These are phyloP conservation scores for Scaptomyza tumidula DNA, from an alignment of 2,888 invertebrate genomes.

Conservation along the genomic window DNA sequence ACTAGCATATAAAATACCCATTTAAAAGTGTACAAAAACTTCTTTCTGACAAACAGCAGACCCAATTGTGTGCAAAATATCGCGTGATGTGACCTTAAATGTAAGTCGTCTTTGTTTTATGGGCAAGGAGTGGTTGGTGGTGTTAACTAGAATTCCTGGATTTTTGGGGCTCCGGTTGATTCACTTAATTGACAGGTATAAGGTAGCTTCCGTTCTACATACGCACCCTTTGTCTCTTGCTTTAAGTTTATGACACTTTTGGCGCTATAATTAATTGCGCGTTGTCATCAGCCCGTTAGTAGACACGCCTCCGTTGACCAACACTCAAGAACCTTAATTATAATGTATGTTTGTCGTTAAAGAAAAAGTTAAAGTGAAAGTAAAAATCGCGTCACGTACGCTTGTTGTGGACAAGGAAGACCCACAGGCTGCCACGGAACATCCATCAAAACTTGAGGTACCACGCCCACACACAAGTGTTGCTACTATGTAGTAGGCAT, in stretches of 20 bases:
- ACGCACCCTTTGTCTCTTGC: not conserved
- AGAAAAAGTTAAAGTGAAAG: slow-evolving; percentile 46
- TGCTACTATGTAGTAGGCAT: slow-evolving; percentile 44
- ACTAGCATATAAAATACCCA: not conserved
- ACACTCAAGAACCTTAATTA: slow-evolving; percentile 57
- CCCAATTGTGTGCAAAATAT: slow-evolving; percentile 46
- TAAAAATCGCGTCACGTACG: slow-evolving; percentile 58
- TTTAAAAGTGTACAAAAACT: not conserved
- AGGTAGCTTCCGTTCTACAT: slow-evolving; percentile 32
- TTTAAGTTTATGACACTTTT: slow-evolving; percentile 69
- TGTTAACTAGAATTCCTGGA: slow-evolving; percentile 21
- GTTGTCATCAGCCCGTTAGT: slow-evolving; percentile 42
- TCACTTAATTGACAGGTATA: slow-evolving; percentile 60
- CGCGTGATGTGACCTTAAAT: slow-evolving; percentile 40
- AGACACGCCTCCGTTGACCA: slow-evolving; percentile 27
- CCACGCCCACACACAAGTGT: slow-evolving; percentile 39
- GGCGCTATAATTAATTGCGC: slow-evolving; percentile 69
- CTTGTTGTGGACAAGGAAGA: slow-evolving; percentile 11
- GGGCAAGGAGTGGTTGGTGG: not conserved
- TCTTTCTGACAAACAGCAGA: slow-evolving; percentile 11
- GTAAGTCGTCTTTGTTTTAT: slow-evolving; percentile 33
- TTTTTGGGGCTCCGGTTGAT: slow-evolving; percentile 30
- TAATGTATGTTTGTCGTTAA: slow-evolving; percentile 74
- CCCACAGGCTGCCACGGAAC: slow-evolving; percentile 19
- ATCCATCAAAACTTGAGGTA: slow-evolving; percentile 50